Percentiles rank a stretch among this genome's conserved stretches.
These are phyloP conservation scores for Caenorhabditis parvicauda DNA, from an alignment of 2,888 invertebrate species.

Conservation along the genomic window DNA sequence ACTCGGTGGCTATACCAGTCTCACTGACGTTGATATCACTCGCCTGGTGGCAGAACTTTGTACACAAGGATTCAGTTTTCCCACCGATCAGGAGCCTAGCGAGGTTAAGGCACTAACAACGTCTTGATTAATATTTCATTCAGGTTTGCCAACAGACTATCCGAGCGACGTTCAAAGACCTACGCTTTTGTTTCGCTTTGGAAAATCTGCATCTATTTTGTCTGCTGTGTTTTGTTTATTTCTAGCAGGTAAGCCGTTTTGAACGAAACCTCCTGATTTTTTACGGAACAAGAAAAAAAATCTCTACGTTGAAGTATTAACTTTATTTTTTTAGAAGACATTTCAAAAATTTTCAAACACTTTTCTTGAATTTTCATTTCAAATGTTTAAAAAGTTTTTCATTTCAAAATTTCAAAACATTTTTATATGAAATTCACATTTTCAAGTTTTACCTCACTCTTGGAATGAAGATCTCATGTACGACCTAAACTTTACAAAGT, in stretches of 20 bases:
- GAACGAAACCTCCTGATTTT: too few species aligned
- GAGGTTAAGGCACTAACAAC: constrained; percentile 9
- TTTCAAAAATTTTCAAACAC: too few species aligned
- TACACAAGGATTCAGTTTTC: constrained; percentile 80
- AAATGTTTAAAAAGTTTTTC: too few species aligned
- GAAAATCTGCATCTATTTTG: constrained; percentile 81
- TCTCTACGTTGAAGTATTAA: too few species aligned
- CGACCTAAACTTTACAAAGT: too few species aligned
- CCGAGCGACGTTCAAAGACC: constrained; percentile 80
- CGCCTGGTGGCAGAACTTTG: constrained; percentile 98
- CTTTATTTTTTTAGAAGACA: too few species aligned
- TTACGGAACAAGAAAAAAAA: too few species aligned
- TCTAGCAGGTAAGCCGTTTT: constrained; percentile 15
- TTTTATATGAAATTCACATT: neutral
- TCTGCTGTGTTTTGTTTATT: constrained; percentile 75
- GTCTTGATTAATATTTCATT: constrained; percentile 15
- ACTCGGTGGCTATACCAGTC: constrained; percentile 80
- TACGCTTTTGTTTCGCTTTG: constrained; percentile 83
- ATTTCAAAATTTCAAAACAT: neutral
- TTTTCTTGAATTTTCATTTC: too few species aligned
- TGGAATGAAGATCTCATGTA: too few species aligned
- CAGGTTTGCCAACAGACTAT: constrained; percentile 70
- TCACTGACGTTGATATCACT: constrained; percentile 82
- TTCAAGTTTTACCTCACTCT: too few species aligned
- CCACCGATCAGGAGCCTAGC: constrained; percentile 63